Base-by-base conservation (phyloP, 2,113 vertebrate species). In the Elanus axillaris region DNA sequence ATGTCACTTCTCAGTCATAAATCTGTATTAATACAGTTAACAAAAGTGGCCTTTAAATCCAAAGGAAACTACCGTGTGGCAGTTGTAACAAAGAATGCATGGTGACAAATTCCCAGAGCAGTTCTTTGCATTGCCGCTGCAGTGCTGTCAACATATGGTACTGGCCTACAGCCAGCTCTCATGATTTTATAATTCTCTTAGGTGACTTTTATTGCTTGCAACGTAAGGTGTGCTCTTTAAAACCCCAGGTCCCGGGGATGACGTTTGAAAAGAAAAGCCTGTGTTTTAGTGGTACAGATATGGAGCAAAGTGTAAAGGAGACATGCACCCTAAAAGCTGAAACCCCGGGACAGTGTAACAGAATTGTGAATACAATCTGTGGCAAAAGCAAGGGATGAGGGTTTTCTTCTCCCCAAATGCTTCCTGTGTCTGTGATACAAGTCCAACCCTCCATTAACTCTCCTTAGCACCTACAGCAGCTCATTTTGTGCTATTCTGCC, bases 331-430 rank as follows among this genome's bases (percentile, higher is more conserved):
- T 38, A 8, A 59, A 72, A 79, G 16, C 53, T 86, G 63, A n/a
- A 22, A 9, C 7, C 13, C 17, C 0, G 0, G 45, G 40, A 21
- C 55, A 1, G 1, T 8, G 23, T 19, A 66, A 56, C 8, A 63
- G 9, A n/a, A 9, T 0, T 38, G 43, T 36, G 80, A 71, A 42
- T 42, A 8, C n/a, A 38, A 7, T 25, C 56, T 20, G 13, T 10
- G 13, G 31, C 2, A 36, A 62, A 79, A 45, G 20, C 1, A 3
- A 90, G 27, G 27, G 18, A 32, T 56, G 31, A 82, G 56, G 9
- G 38, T 82, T 85, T 71, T 66, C 36, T 67, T 64, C 38, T 63
- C 42, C 52, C 27, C 5, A 34, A 32, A 27, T 19, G 8, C 50
- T 40, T 45, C 38, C 50, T 23, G 14, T 36, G 21, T 22, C 58